Base-by-base conservation (phyloP, 2,888 invertebrate genomes). In the Plagiodera versicolora region DNA sequence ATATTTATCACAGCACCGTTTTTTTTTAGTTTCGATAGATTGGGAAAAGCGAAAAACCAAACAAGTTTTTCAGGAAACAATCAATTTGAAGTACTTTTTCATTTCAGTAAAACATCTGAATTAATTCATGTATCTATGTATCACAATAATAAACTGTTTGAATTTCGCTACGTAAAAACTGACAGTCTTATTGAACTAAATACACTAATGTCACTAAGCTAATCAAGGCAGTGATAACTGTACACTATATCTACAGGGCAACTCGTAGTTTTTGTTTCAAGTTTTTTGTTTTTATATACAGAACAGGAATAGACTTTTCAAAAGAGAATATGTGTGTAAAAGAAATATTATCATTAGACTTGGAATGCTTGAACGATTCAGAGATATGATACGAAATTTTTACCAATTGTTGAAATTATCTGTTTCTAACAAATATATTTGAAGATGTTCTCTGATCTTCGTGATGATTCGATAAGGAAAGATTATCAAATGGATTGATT, bases 101-200 rank as follows among this genome's bases (percentile, higher is more conserved):
- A 24, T 51, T 18, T 32, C 8, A 35, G 51, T 17, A 18, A 17
- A 32, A 32, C n/a, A n/a, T n/a, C n/a, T n/a, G n/a, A n/a, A n/a
- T n/a, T n/a, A n/a, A n/a, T n/a, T n/a, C n/a, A n/a, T n/a, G n/a
- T n/a, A n/a, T n/a, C n/a, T n/a, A n/a, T n/a, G n/a, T n/a, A n/a
- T n/a, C n/a, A 53, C 44, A 44, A 39, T 53, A 17, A 53, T 17
- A 44, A 39, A 53, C 53, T 53, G 53, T 44, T 44, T 44, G 44
- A 44, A 24, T 16, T 44, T 20, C 44, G 16, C 28, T 16, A 53
- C 44, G 44, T 24, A 20, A 68, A 64, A 69, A 57, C 70, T 70
- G 74, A 74, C 75, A 75, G 74, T 75, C 74, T 75, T 72, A 74
- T 71, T 60, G 51, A 75, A 75, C 72, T 74, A 74, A 74, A 67